Evolutionary conservation across 2,113 vertebrate genomes (phyloP).

Genomic region (Rhombomys opimus): DNA sequence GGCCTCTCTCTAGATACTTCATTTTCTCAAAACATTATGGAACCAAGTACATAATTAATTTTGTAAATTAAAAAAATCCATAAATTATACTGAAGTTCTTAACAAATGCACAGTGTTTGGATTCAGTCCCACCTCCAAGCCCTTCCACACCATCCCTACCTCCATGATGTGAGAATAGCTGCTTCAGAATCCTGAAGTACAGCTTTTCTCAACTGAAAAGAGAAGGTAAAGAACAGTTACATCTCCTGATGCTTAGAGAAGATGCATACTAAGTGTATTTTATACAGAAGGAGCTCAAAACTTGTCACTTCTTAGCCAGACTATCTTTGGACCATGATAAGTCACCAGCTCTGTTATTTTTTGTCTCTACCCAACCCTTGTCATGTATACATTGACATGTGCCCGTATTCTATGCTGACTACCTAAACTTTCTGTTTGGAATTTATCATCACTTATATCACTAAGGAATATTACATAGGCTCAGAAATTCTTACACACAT

Average conservation of each 20-base stretch:
- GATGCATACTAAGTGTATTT: not conserved
- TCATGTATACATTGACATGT: not conserved
- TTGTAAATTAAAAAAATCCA: not conserved
- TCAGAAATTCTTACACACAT: conserved; percentile 8
- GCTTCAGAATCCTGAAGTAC: not conserved
- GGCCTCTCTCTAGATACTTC: not conserved
- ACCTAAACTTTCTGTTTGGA: not conserved
- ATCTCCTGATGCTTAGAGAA: not conserved
- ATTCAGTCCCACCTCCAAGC: not conserved
- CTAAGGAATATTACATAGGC: not conserved
- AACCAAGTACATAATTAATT: not conserved
- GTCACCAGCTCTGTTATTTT: not conserved
- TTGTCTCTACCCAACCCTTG: not conserved
- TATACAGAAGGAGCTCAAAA: not conserved
- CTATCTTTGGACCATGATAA: conserved; percentile 26
- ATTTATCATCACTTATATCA: not conserved
- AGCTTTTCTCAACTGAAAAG: not conserved
- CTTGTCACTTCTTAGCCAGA: not conserved
- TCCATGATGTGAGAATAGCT: not conserved
- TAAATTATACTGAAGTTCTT: not conserved
- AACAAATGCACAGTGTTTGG: not conserved
- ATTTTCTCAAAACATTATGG: conserved; percentile 23
- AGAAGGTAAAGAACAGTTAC: not conserved
- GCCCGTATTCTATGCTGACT: not conserved
- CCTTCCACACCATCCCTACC: not conserved